These are phyloP conservation scores for Rhinolophus ferrumequinum DNA, from an alignment of 2,113 vertebrate genomes.

Conservation along the genomic window DNA sequence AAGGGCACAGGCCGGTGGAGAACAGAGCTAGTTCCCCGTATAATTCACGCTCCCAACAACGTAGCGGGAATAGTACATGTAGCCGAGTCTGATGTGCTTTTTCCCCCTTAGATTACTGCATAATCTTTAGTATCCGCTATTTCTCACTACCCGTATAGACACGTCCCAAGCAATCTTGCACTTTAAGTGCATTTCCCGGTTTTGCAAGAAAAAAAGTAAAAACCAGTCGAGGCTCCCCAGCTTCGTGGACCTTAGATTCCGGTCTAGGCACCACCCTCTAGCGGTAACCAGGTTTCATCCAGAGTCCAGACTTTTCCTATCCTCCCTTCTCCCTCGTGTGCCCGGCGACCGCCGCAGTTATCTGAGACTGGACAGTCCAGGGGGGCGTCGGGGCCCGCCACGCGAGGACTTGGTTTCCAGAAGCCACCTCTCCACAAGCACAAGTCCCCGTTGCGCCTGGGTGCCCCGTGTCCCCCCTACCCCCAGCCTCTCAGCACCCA, in stretches of 20 bases:
- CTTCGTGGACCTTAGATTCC: not conserved
- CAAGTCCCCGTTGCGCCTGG: not conserved
- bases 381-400: not conserved
- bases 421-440: not conserved
- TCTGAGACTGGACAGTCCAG: not conserved
- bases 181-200: not conserved
- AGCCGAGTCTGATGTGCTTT: accelerated
- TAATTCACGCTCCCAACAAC: too few species aligned
- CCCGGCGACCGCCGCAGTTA: not conserved
- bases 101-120: accelerated
- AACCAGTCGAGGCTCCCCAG: not conserved
- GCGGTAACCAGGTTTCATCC: not conserved
- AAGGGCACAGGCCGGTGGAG: not conserved
- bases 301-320: not conserved
- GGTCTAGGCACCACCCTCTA: not conserved
- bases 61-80: not conserved
- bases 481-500: not conserved
- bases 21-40: not conserved
- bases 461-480: not conserved
- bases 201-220: not conserved
- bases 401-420: not conserved
- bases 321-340: not conserved
- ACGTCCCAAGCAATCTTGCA: not conserved
- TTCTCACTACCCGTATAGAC: not conserved
- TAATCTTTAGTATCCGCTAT: accelerated